Evolutionary conservation across 1,140 invertebrate species (phyloP).

Genomic region (Hypothenemus hampei): DNA sequence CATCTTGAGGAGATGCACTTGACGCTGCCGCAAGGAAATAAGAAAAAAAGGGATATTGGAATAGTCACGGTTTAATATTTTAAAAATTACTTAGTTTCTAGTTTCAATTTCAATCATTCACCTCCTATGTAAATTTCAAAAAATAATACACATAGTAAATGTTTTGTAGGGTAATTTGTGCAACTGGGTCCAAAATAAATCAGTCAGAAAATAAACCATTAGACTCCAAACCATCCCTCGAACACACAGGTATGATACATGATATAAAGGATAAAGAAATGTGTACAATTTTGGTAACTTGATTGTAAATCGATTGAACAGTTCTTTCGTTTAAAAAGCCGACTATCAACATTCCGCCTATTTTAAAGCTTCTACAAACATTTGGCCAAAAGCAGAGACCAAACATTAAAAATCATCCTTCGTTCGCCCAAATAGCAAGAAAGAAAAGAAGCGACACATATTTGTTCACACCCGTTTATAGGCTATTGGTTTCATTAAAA

Average conservation of each 20-base stretch:
- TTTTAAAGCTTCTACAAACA: slow-evolving; percentile 18
- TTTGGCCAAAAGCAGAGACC: too few relatives aligned
- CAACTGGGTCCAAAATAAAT: slow-evolving; percentile 20
- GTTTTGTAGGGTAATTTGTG: slow-evolving; percentile 22
- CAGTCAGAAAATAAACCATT: slow-evolving; percentile 46
- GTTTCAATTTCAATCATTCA: too few relatives aligned
- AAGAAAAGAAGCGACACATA: slow-evolving; percentile 2
- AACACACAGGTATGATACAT: slow-evolving; percentile 37
- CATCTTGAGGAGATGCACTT: slow-evolving; percentile 49
- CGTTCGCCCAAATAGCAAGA: slow-evolving; percentile 36
- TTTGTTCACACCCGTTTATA: not conserved
- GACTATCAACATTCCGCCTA: slow-evolving; percentile 37
- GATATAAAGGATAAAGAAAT: slow-evolving; percentile 8
- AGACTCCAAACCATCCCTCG: slow-evolving; percentile 30
- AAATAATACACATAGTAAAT: not conserved
- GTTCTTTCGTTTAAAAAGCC: slow-evolving; percentile 39
- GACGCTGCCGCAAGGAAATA: slow-evolving; percentile 42
- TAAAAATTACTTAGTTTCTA: too few relatives aligned
- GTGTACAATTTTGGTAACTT: slow-evolving; percentile 31
- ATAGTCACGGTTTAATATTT: not conserved
- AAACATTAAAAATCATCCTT: too few relatives aligned
- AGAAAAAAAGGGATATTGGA: slow-evolving; percentile 11
- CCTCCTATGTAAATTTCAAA: not conserved
- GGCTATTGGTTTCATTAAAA: too few relatives aligned
- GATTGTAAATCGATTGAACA: slow-evolving; percentile 40